phyloP scores from a whole-genome alignment of 2,888 invertebrate genomes.

The Phasia obesa region DNA sequence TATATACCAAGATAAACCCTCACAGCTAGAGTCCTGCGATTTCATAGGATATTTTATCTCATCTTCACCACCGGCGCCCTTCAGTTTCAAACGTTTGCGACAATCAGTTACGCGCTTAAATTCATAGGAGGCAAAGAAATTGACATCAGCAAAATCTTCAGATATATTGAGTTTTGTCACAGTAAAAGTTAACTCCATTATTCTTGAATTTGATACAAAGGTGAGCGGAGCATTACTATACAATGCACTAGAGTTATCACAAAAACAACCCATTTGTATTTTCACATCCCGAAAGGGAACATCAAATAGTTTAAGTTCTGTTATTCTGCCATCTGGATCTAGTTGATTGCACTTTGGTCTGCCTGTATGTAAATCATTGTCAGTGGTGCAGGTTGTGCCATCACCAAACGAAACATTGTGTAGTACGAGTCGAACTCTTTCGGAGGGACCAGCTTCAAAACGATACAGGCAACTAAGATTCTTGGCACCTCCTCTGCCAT shows the following conservation, averaged over 20 bases:
- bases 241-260: conserved; percentile 87
- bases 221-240: conserved; percentile 85
- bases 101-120: conserved; percentile 86
- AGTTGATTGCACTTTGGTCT: conserved; percentile 85
- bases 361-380: conserved; percentile 88
- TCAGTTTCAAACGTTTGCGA: conserved; percentile 85
- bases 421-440: conserved; percentile 86
- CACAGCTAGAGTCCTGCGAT: conserved; percentile 83
- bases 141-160: conserved; percentile 91
- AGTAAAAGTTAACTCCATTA: conserved; percentile 90
- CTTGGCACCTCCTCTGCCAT: conserved; percentile 91
- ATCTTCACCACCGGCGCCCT: conserved; percentile 87
- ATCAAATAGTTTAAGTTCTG: conserved; percentile 86
- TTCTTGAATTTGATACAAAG: conserved; percentile 86
- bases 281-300: conserved; percentile 87
- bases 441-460: conserved; percentile 87
- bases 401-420: conserved; percentile 89
- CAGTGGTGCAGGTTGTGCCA: conserved; percentile 86
- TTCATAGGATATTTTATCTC: conserved; percentile 86
- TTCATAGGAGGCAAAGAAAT: conserved; percentile 89
- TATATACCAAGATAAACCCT: conserved; percentile 88
- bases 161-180: conserved; percentile 88
- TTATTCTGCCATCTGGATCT: conserved; percentile 82
- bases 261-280: conserved; percentile 89
- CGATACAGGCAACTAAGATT: conserved; percentile 90